phyloP scores from a whole-genome alignment of 2,888 invertebrate species.

The Drosophila tripunctata region DNA sequence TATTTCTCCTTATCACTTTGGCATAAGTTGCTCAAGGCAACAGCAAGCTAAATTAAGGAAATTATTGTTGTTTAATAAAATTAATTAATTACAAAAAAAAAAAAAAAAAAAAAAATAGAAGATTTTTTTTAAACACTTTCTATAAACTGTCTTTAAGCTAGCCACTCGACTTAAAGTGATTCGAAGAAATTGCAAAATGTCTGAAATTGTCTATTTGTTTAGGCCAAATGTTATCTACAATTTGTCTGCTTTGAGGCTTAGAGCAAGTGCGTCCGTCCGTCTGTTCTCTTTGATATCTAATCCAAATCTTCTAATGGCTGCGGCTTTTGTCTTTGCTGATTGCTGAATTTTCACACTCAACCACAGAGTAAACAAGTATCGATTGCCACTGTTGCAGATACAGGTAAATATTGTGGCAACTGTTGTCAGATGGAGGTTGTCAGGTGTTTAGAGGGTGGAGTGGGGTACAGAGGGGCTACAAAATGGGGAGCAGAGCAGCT shows the following conservation, averaged over 20 bases:
- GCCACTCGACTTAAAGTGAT: background rate
- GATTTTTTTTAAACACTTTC: no score
- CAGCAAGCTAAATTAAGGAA: no score
- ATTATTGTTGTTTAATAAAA: no score
- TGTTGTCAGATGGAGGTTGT: background rate
- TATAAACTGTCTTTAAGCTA: background rate
- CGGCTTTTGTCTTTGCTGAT: slow-evolving; percentile 28
- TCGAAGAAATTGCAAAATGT: background rate
- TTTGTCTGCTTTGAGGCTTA: background rate
- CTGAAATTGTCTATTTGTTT: background rate
- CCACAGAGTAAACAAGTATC: slow-evolving; percentile 31
- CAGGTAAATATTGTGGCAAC: slow-evolving; percentile 24
- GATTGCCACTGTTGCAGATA: slow-evolving; percentile 30
- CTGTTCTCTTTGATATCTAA: background rate
- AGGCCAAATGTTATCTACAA: background rate
- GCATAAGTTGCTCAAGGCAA: no score
- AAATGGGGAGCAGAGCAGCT: background rate
- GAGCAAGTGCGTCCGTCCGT: background rate
- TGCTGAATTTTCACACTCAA: slow-evolving; percentile 27
- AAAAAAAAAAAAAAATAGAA: no score
- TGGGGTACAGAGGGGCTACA: background rate
- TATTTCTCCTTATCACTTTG: no score
- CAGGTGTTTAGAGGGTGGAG: background rate
- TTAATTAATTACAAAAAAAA: no score
- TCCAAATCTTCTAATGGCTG: slow-evolving; percentile 29